Conservation (phyloP, 2,113 vertebrate species). For the Nothocercus julius region DNA sequence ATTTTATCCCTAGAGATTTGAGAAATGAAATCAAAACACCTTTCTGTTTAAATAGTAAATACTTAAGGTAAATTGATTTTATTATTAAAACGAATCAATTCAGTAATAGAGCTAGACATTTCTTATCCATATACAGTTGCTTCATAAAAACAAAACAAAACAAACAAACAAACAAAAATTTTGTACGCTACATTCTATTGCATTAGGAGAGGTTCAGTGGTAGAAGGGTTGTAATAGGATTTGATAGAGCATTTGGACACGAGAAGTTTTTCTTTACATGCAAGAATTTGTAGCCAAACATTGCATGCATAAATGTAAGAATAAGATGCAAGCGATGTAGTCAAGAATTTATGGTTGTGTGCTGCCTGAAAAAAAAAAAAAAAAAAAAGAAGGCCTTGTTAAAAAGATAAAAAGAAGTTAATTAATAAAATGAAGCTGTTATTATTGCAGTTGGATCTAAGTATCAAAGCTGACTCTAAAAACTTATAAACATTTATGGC, state of each 20-base stretch:
- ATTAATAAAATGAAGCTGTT: neutral
- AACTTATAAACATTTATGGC: neutral
- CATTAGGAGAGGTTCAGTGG: neutral
- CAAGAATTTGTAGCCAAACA: neutral
- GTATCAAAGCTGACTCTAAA: neutral
- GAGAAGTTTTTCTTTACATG: neutral
- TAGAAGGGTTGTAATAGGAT: neutral
- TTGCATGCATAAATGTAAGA: rapidly evolving
- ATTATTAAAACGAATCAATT: neutral
- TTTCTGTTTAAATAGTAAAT: neutral
- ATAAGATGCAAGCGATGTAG: neutral
- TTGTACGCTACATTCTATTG: neutral
- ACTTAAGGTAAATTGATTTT: neutral
- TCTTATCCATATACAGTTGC: neutral
- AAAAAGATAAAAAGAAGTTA: neutral
- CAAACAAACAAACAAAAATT: neutral
- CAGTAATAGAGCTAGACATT: neutral
- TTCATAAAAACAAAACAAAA: neutral
- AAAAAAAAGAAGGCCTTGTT: neutral
- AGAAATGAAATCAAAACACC: neutral
- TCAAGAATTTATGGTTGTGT: neutral
- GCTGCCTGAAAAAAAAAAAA: neutral
- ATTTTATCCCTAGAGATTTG: neutral
- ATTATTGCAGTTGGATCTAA: neutral
- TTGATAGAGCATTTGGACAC: neutral